Conservation (phyloP, 2,797 vertebrate genomes). For the Mallotus villosus region DNA sequence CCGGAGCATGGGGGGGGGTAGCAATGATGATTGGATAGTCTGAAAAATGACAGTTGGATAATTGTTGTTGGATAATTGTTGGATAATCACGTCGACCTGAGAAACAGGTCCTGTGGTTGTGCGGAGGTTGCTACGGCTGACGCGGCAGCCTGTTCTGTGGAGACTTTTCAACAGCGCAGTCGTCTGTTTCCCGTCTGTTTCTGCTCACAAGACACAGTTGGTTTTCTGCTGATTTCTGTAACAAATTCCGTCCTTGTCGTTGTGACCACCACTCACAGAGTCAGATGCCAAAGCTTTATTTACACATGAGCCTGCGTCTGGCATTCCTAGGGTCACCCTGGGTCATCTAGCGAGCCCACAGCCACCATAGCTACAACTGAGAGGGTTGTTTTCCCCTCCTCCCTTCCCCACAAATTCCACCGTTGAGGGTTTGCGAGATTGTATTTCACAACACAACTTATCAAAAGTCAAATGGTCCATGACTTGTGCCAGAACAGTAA, state of each 20-base stretch:
- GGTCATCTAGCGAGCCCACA: conserved; percentile 59
- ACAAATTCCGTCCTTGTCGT: conserved; percentile 56
- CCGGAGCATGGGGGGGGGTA: conserved; percentile 11
- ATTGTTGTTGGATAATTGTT: conserved; percentile 19
- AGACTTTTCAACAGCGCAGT: conserved; percentile 34
- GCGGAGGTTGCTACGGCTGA: background rate
- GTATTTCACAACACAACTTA: conserved; percentile 63
- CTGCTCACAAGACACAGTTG: conserved; percentile 32
- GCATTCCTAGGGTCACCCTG: conserved; percentile 66
- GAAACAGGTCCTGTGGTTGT: background rate
- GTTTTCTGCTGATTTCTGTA: conserved; percentile 35
- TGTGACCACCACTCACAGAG: conserved; percentile 46
- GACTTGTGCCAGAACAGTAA: conserved; percentile 34
- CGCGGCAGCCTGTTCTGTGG: background rate
- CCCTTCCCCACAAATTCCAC: conserved; percentile 33
- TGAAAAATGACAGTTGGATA: conserved; percentile 11
- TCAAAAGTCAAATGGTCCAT: conserved; percentile 53
- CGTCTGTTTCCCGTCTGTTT: conserved; percentile 44
- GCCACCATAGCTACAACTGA: conserved; percentile 61
- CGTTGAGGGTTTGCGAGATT: conserved; percentile 48
- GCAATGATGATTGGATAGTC: background rate
- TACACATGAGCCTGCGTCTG: conserved; percentile 66
- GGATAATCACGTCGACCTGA: background rate
- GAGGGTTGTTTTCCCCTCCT: conserved; percentile 26
- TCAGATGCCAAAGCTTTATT: conserved; percentile 69